Evolutionary conservation across 2,797 vertebrate species (phyloP).

Genomic region (Huso huso): DNA sequence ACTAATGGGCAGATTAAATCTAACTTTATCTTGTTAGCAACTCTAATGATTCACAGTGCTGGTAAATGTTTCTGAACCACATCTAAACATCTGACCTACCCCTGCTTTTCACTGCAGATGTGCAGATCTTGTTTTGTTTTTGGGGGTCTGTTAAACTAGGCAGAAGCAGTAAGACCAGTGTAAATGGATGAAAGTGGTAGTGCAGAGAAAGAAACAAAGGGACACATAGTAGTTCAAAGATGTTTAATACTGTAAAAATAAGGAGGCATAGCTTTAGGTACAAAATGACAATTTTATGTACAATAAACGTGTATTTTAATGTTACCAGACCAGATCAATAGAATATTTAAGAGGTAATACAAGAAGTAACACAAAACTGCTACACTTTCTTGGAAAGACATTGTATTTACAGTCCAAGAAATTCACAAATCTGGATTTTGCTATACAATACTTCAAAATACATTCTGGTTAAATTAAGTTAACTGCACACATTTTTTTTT

Average conservation of each 20-base stretch:
- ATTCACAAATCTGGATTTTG: conserved; percentile 1
- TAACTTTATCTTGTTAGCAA: no score
- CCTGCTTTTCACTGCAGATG: no score
- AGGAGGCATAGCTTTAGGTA: conserved; percentile 30
- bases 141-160: no score
- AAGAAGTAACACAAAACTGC: not conserved
- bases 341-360: not conserved
- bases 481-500: no score
- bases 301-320: not conserved
- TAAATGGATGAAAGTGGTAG: not conserved
- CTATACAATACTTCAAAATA: not conserved
- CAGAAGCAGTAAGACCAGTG: no score
- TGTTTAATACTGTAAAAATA: conserved; percentile 29
- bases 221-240: not conserved
- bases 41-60: no score
- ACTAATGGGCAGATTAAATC: no score
- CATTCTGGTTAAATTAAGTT: no score
- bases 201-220: not conserved
- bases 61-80: no score
- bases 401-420: conserved; percentile 27
- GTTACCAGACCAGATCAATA: not conserved
- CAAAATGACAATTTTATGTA: conserved; percentile 36
- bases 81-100: no score
- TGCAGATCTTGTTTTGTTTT: no score
- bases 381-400: not conserved